Evolutionary conservation across 2,888 invertebrate species (phyloP).

Genomic region (Chymomyza fuscimana): DNA sequence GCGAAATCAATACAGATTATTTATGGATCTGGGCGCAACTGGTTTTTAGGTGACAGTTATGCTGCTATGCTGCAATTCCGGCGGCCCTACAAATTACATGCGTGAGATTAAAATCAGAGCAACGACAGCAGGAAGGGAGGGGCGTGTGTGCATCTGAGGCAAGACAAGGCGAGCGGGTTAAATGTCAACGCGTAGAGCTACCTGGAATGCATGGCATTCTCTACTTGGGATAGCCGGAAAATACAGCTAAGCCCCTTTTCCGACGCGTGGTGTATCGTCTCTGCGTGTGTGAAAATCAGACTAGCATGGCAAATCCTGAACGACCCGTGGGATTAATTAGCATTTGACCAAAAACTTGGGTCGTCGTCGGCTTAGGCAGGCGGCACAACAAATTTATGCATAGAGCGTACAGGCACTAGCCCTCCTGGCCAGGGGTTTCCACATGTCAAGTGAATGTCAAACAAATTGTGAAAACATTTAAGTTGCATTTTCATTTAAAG

Average conservation of each 20-base stretch:
- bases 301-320: slow-evolving; percentile 54
- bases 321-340: slow-evolving; percentile 65
- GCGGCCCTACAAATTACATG: slow-evolving; percentile 61
- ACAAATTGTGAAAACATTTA: slow-evolving; percentile 48
- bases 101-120: slow-evolving; percentile 62
- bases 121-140: slow-evolving; percentile 6
- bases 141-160: background rate
- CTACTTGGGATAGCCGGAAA: slow-evolving; percentile 28
- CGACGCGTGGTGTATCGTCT: slow-evolving; percentile 12
- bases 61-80: background rate
- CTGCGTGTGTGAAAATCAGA: slow-evolving; percentile 68
- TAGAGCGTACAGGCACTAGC: background rate
- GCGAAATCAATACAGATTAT: slow-evolving; percentile 54
- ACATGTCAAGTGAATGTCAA: slow-evolving; percentile 73
- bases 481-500: slow-evolving; percentile 6
- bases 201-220: slow-evolving; percentile 23
- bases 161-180: slow-evolving; percentile 12
- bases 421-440: background rate
- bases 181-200: slow-evolving; percentile 1
- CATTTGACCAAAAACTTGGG: slow-evolving; percentile 56
- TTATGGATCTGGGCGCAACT: slow-evolving; percentile 21
- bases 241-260: slow-evolving; percentile 38
- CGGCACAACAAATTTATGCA: slow-evolving; percentile 35
- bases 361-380: slow-evolving; percentile 33
- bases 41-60: slow-evolving; percentile 41